phyloP scores from a whole-genome alignment of 2,888 invertebrate genomes.

The Hirudinaria manillensis region DNA sequence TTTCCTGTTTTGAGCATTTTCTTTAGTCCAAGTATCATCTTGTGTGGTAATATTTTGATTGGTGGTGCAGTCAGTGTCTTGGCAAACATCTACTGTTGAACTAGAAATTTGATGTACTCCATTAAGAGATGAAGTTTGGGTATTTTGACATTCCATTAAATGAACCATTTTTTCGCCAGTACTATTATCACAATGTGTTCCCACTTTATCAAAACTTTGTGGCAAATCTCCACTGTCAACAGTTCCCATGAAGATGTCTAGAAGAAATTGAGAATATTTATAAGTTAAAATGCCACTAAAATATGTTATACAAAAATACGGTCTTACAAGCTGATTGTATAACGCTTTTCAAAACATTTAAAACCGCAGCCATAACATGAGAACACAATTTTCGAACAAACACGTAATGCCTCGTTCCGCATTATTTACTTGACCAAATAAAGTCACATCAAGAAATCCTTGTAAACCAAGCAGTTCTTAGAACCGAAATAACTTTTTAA shows the following conservation, averaged over 20 bases:
- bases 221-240: not conserved
- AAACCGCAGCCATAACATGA: no score
- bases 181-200: not conserved
- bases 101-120: not conserved
- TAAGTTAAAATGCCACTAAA: no score
- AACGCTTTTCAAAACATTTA: no score
- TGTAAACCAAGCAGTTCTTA: no score
- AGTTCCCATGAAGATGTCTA: slow-evolving; percentile 1
- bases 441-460: no score
- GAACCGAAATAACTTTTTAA: no score
- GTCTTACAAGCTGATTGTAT: no score
- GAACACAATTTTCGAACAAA: no score
- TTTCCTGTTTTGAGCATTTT: not conserved
- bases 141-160: no score
- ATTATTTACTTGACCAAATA: no score
- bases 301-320: no score
- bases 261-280: not conserved
- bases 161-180: not conserved
- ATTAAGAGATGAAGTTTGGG: not conserved
- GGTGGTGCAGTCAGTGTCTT: not conserved
- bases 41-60: not conserved
- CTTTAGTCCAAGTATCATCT: not conserved
- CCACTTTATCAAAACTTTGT: slow-evolving; percentile 8
- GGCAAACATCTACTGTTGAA: not conserved
- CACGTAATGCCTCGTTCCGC: no score